These are phyloP conservation scores for Brachionus rotundiformis DNA, from an alignment of 1,140 invertebrate genomes.

Conservation along the genomic window DNA sequence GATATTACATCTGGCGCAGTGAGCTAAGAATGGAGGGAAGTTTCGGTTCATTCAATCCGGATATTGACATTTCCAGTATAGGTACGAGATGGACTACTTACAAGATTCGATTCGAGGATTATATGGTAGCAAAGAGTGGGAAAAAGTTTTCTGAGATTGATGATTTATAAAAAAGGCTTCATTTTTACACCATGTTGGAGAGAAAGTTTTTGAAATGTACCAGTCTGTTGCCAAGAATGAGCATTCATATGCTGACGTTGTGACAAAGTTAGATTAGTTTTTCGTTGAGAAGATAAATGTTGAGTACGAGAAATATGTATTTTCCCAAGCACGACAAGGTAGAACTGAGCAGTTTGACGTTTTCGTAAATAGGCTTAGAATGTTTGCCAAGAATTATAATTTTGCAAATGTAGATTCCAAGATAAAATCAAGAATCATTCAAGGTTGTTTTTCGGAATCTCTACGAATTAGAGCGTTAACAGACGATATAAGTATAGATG, in stretches of 20 bases:
- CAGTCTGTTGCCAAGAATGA: neutral
- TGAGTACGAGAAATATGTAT: constrained; percentile 5
- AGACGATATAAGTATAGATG: neutral
- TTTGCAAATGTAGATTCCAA: neutral
- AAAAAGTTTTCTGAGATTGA: constrained; percentile 6
- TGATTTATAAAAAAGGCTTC: neutral
- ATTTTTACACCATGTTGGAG: neutral
- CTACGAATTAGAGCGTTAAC: neutral
- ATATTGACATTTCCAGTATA: neutral
- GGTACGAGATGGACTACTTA: constrained; percentile 6
- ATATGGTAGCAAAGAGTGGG: neutral
- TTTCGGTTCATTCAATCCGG: neutral
- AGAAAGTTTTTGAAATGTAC: constrained; percentile 10
- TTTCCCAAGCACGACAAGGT: neutral
- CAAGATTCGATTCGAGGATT: neutral
- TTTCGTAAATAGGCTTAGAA: neutral
- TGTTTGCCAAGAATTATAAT: neutral
- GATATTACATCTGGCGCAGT: constrained; percentile 9
- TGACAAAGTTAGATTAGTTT: neutral
- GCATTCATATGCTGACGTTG: neutral
- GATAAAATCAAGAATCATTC: constrained; percentile 5
- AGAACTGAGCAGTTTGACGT: neutral
- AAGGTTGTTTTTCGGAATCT: constrained; percentile 2
- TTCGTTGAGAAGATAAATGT: neutral
- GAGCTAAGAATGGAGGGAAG: neutral